These are phyloP conservation scores for Sesia apiformis DNA, from an alignment of 2,888 invertebrate genomes.

Conservation along the genomic window DNA sequence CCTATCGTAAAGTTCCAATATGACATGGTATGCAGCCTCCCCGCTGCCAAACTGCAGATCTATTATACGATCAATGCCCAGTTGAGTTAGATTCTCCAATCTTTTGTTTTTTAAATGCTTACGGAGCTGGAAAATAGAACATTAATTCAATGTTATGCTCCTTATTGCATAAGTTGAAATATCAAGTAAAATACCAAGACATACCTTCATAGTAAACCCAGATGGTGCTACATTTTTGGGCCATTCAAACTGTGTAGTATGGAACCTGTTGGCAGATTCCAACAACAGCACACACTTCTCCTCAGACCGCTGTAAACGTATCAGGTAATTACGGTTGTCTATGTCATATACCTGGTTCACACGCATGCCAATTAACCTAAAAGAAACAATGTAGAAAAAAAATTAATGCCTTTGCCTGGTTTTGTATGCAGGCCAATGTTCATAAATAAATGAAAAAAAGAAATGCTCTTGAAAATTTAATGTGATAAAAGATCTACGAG, in stretches of 20 bases:
- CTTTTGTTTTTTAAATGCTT: slow-evolving; percentile 98
- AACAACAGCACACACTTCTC: slow-evolving; percentile 90
- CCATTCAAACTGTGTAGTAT: slow-evolving; percentile 97
- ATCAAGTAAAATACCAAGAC: background rate
- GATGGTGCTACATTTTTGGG: slow-evolving; percentile 97
- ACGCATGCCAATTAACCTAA: slow-evolving; percentile 89
- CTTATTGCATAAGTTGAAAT: background rate
- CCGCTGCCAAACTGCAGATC: slow-evolving; percentile 96
- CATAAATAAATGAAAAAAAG: too few species aligned
- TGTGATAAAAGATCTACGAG: too few species aligned
- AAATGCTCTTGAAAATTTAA: too few species aligned
- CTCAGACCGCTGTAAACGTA: slow-evolving; percentile 88
- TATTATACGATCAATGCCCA: slow-evolving; percentile 95
- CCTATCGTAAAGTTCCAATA: slow-evolving; percentile 95
- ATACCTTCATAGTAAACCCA: slow-evolving; percentile 97
- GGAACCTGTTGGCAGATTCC: slow-evolving; percentile 96
- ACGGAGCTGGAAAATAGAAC: slow-evolving; percentile 78
- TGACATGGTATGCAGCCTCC: slow-evolving; percentile 95
- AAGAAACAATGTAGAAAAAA: slow-evolving; percentile 15
- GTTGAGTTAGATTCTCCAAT: slow-evolving; percentile 86
- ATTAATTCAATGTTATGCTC: background rate
- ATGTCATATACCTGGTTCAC: slow-evolving; percentile 98
- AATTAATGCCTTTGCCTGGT: background rate
- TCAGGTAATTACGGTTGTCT: slow-evolving; percentile 96
- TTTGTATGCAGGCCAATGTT: too few species aligned